Conservation (phyloP, 2,797 vertebrate genomes). For the Silurus aristotelis region DNA sequence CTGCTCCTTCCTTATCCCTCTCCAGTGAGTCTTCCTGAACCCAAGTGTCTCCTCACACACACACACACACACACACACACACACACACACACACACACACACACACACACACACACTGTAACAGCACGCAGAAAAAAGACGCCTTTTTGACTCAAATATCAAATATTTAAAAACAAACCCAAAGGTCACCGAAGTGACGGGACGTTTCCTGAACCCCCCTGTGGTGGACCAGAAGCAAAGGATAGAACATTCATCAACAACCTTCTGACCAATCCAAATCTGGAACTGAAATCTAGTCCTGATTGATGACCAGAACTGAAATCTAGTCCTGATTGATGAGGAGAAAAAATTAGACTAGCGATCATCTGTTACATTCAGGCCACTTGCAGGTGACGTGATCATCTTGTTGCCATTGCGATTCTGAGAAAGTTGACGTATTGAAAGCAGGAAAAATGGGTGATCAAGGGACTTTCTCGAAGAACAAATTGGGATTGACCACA, state of each 20-base stretch:
- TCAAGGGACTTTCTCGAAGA: no score
- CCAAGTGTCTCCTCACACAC: constrained; percentile 27
- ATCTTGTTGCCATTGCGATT: no score
- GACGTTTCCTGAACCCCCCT: background rate
- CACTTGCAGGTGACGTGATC: no score
- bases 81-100: constrained; percentile 35
- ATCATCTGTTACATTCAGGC: no score
- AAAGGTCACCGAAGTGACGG: background rate
- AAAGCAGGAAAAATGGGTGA: no score
- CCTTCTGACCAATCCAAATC: background rate
- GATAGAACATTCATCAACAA: background rate
- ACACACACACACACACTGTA: constrained; percentile 18
- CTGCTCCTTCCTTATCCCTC: constrained; percentile 52
- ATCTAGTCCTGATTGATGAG: background rate
- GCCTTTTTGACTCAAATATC: constrained; percentile 51
- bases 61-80: constrained; percentile 17
- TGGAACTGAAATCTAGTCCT: background rate
- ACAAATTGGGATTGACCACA: no score
- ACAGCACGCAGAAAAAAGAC: constrained; percentile 19
- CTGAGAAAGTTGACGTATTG: no score
- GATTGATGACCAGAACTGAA: background rate
- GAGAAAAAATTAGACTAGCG: background rate
- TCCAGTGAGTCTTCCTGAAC: constrained; percentile 51
- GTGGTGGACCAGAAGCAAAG: no score
- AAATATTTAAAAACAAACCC: constrained; percentile 36